phyloP scores from a whole-genome alignment of 2,888 invertebrate genomes.

The Eucriotettix oculatus region DNA sequence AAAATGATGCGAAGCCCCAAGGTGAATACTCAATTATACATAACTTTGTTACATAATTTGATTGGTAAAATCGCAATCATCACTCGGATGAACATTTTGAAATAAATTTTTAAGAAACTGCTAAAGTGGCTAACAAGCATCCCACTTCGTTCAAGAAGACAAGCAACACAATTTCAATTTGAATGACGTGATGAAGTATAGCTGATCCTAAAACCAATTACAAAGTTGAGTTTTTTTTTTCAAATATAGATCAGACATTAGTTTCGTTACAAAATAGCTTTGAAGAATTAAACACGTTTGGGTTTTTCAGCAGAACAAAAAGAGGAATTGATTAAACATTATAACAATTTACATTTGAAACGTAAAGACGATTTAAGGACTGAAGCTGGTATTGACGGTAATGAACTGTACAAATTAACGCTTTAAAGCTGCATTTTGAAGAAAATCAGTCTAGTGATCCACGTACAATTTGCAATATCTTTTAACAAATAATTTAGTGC shows the following conservation, averaged over 20 bases:
- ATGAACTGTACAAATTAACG: not conserved
- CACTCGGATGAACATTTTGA: slow-evolving; percentile 15
- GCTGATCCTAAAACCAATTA: slow-evolving; percentile 9
- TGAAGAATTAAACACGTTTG: not conserved
- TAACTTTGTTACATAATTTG: slow-evolving; percentile 12
- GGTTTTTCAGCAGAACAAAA: slow-evolving; percentile 5
- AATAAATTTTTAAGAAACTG: slow-evolving; percentile 12
- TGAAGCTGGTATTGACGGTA: not conserved
- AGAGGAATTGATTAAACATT: slow-evolving; percentile 4
- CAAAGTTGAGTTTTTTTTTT: too few species aligned
- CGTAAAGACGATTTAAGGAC: not conserved
- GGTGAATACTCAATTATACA: slow-evolving; percentile 14
- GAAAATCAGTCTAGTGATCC: not conserved
- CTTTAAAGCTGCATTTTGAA: not conserved
- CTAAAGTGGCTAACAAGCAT: slow-evolving; percentile 10
- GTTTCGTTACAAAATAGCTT: not conserved
- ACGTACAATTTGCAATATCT: too few species aligned
- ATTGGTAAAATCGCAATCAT: too few species aligned
- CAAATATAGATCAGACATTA: slow-evolving; percentile 12
- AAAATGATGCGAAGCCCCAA: slow-evolving; percentile 16
- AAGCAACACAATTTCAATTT: slow-evolving; percentile 10
- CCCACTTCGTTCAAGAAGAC: slow-evolving; percentile 9
- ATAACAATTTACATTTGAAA: not conserved
- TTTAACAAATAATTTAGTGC: not conserved
- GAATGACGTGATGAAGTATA: slow-evolving; percentile 4